Conservation (phyloP, 2,888 invertebrate genomes). For the Pristionchus entomophagus region DNA sequence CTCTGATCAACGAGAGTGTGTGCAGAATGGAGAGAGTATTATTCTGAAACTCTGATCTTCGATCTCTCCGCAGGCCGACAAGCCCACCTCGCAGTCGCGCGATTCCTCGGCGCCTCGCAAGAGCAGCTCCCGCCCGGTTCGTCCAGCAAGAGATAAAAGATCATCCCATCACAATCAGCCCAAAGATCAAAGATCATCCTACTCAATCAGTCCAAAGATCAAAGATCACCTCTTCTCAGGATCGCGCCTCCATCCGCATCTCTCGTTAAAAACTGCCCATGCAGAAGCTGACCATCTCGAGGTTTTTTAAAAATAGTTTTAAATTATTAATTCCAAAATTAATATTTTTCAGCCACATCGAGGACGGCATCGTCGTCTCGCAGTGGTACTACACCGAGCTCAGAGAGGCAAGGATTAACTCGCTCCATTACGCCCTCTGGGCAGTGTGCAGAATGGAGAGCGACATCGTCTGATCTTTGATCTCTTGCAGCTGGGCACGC, state of each 20-base stretch:
- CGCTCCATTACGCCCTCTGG: neutral
- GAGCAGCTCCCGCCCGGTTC: neutral
- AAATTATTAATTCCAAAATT: neutral
- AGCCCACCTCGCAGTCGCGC: neutral
- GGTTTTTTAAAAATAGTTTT: no score
- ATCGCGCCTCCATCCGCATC: neutral
- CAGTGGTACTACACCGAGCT: conserved; percentile 43
- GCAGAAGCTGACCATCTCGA: conserved; percentile 42
- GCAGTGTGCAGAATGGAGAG: no score
- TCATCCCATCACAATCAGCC: no score
- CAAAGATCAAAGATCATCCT: no score
- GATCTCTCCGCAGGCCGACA: conserved; percentile 3
- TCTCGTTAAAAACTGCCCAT: conserved; percentile 14
- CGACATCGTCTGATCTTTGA: neutral
- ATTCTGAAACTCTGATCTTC: neutral
- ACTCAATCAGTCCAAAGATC: neutral
- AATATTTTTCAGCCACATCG: neutral
- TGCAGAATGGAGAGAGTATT: no score
- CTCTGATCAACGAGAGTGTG: no score
- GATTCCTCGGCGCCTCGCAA: neutral
- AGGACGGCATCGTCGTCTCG: conserved; percentile 41
- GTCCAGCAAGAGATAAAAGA: neutral
- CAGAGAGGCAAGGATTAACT: neutral
- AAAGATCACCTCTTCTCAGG: neutral
- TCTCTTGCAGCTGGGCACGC: conserved; percentile 25